phyloP scores from a whole-genome alignment of 2,797 vertebrate genomes.

The Premnoplex brunnescens region DNA sequence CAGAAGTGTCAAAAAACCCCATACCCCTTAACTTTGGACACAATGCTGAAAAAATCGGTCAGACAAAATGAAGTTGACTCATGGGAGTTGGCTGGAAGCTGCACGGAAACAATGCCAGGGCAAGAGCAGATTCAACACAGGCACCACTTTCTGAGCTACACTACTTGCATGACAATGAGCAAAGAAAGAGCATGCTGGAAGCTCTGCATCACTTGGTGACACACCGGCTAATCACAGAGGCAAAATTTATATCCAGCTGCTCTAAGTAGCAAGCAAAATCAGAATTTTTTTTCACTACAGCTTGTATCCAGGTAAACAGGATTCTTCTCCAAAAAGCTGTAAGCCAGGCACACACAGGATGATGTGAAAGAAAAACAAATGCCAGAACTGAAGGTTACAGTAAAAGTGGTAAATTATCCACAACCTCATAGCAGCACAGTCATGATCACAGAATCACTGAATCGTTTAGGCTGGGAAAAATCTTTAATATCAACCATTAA shows the following conservation, averaged over 20 bases:
- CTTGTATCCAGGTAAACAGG: neutral
- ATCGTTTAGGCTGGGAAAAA: neutral
- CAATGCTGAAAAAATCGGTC: neutral
- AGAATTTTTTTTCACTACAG: neutral
- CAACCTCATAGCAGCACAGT: neutral
- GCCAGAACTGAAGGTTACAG: neutral
- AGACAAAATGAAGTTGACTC: neutral
- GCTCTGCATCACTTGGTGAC: neutral
- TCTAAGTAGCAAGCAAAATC: neutral
- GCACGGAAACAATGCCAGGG: neutral
- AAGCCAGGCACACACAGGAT: neutral
- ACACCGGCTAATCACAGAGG: neutral
- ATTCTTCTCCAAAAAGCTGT: neutral
- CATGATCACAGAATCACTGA: neutral
- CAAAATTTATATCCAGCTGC: neutral
- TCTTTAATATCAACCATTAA: neutral
- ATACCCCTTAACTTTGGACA: neutral
- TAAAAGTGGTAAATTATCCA: accelerated
- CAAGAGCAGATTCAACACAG: neutral
- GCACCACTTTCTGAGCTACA: neutral
- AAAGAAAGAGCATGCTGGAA: neutral
- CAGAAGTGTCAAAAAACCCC: neutral
- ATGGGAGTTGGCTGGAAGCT: neutral
- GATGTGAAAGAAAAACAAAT: neutral
- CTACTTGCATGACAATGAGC: conserved; percentile 1